Base-by-base conservation (phyloP, 2,113 vertebrate species). In the Panurus biarmicus region DNA sequence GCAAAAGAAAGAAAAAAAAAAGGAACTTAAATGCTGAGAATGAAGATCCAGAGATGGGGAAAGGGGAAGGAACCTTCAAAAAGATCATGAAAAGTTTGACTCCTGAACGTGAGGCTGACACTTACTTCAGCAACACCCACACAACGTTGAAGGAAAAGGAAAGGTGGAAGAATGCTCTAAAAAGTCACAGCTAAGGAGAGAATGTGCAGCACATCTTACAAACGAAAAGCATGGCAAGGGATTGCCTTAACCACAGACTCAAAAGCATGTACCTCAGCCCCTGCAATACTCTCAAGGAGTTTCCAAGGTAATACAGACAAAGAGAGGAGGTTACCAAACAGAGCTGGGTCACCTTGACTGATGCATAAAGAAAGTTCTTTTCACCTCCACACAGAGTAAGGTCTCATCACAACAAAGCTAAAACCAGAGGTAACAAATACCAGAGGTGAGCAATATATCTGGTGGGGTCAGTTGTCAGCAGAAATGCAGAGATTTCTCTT, bases 241-340 rank as follows among this genome's bases (percentile, higher is more conserved):
- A 65, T n/a, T 22, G n/a, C 51, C 67, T 45, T 38, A 36, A 48
- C 48, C 16, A 19, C 22, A 19, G 47, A 2, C 14, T 76, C 58
- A 20, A 14, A 75, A 50, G 6, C 14, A 22, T 0, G 0, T 5
- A 35, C 26, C 3, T 28, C 0, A 0, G 45, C 14, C 25, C n/a
- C 33, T 17, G 16, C 28, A 28, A 14, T 2, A 9, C 12, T 42
- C 29, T n/a, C 20, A 17, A 21, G 17, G 2, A 65, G 25, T 58
- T 64, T 57, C 42, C 20, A 33, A 62, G 14, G 18, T n/a, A 42
- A 47, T 10, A 31, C 20, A 53, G 26, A 40, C n/a, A 24, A n/a
- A 58, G 18, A 17, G 20, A 71, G 10, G 11, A 40, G 28, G 13
- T 31, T 54, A 62, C 13, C 40, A 6, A 62, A 71, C 25, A 5